Evolutionary conservation across 2,797 vertebrate genomes (phyloP).

Genomic region (Chelonia mydas): DNA sequence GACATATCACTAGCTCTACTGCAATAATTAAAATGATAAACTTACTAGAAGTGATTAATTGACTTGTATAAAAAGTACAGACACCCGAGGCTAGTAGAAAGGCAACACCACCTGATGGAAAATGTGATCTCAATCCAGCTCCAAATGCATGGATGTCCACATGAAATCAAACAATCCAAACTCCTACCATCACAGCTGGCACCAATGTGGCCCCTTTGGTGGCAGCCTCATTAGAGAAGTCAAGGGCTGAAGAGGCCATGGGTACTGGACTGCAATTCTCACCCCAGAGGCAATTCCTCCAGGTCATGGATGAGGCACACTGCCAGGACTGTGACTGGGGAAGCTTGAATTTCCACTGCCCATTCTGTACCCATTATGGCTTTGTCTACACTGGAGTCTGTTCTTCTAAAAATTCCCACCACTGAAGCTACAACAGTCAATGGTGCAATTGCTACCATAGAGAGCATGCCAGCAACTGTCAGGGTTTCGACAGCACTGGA

Average conservation of each 20-base stretch:
- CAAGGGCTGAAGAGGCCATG: no score
- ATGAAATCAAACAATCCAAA: no score
- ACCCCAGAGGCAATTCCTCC: no score
- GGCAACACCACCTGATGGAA: not conserved
- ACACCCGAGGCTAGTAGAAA: conserved; percentile 31
- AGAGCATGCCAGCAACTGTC: not conserved
- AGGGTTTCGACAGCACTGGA: not conserved
- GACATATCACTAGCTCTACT: not conserved
- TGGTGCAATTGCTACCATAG: accelerated
- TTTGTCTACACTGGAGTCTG: no score
- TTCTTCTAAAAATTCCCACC: not conserved
- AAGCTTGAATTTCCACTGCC: no score
- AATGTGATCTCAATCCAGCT: not conserved
- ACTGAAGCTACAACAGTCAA: not conserved
- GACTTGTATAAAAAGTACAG: not conserved
- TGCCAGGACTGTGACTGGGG: no score
- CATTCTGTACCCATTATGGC: no score
- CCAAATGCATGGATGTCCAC: not conserved
- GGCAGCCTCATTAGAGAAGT: no score
- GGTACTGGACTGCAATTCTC: no score
- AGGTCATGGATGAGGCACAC: no score
- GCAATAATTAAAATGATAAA: conserved; percentile 40
- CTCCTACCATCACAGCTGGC: no score
- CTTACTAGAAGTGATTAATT: not conserved
- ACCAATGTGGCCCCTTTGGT: no score